phyloP scores from a whole-genome alignment of 2,797 vertebrate species.

The Lophius americanus region DNA sequence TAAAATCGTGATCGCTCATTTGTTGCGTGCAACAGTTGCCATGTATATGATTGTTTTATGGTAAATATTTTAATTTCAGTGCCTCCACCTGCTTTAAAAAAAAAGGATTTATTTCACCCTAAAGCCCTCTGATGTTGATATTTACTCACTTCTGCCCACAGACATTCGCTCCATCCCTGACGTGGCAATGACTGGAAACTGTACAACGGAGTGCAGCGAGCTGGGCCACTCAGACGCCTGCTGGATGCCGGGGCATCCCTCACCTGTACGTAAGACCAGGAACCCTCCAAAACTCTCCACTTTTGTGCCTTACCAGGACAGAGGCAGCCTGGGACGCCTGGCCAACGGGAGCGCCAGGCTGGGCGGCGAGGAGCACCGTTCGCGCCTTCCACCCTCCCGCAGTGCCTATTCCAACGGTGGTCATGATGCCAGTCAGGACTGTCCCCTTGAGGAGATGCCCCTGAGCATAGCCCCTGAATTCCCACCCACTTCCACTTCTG shows the following conservation, averaged over 20 bases:
- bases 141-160: slow-evolving; percentile 63
- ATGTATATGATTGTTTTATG: too few relatives aligned
- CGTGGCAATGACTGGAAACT: slow-evolving; percentile 99
- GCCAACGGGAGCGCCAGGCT: slow-evolving; percentile 94
- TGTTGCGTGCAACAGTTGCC: too few relatives aligned
- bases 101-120: slow-evolving; percentile 9
- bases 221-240: slow-evolving; percentile 98
- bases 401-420: slow-evolving; percentile 99
- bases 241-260: slow-evolving; percentile 99
- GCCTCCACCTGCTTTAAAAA: too few relatives aligned
- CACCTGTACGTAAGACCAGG: slow-evolving; percentile 95
- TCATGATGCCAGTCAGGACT: slow-evolving; percentile 95
- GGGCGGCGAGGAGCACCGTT: slow-evolving; percentile 91
- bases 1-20: too few relatives aligned
- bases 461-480: slow-evolving; percentile 97
- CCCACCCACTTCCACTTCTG: slow-evolving; percentile 90
- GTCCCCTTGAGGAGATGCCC: slow-evolving; percentile 97
- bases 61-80: too few relatives aligned
- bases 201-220: slow-evolving; percentile 97
- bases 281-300: slow-evolving; percentile 99
- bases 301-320: slow-evolving; percentile 99
- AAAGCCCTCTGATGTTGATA: slow-evolving; percentile 38
- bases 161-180: slow-evolving; percentile 98
- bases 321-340: slow-evolving; percentile 97
- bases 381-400: slow-evolving; percentile 96